Conservation (phyloP, 2,888 invertebrate genomes). For the Lochmaea crataegi region DNA sequence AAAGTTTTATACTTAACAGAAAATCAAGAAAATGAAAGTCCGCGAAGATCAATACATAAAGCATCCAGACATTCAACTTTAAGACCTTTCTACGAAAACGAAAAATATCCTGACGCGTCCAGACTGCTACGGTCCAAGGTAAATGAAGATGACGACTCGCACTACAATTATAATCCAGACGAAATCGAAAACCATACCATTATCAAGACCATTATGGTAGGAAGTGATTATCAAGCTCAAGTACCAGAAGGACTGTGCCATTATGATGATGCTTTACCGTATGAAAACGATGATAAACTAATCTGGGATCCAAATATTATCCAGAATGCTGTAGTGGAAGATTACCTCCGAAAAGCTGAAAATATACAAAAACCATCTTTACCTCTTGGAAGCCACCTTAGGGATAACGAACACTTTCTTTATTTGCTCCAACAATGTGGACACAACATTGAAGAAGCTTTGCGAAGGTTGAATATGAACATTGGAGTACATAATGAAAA, state of each 20-base stretch:
- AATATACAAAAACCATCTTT: slow-evolving; percentile 67
- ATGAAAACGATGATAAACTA: slow-evolving; percentile 95
- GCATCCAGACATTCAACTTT: slow-evolving; percentile 67
- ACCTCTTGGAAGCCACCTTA: slow-evolving; percentile 80
- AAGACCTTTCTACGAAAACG: slow-evolving; percentile 68
- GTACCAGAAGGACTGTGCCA: slow-evolving; percentile 93
- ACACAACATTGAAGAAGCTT: slow-evolving; percentile 92
- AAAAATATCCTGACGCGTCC: slow-evolving; percentile 64
- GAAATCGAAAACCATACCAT: slow-evolving; percentile 89
- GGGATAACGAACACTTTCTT: slow-evolving; percentile 91
- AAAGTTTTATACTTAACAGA: slow-evolving; percentile 72
- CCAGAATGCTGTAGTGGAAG: slow-evolving; percentile 79
- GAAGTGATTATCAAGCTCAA: slow-evolving; percentile 91
- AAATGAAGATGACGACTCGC: slow-evolving; percentile 83
- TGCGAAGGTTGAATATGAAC: slow-evolving; percentile 73
- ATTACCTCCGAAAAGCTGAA: slow-evolving; percentile 77
- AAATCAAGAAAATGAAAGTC: slow-evolving; percentile 62
- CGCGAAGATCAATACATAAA: slow-evolving; percentile 41
- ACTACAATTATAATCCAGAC: slow-evolving; percentile 78
- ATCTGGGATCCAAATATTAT: slow-evolving; percentile 91
- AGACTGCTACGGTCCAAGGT: slow-evolving; percentile 71
- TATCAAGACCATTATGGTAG: slow-evolving; percentile 90
- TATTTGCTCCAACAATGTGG: slow-evolving; percentile 93
- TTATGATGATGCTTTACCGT: slow-evolving; percentile 93
- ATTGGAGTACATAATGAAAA: slow-evolving; percentile 69